Percentiles rank a stretch among this genome's conserved stretches.
Evolutionary conservation across 2,888 invertebrate genomes (phyloP).

Genomic region (Nomada goodeniana): DNA sequence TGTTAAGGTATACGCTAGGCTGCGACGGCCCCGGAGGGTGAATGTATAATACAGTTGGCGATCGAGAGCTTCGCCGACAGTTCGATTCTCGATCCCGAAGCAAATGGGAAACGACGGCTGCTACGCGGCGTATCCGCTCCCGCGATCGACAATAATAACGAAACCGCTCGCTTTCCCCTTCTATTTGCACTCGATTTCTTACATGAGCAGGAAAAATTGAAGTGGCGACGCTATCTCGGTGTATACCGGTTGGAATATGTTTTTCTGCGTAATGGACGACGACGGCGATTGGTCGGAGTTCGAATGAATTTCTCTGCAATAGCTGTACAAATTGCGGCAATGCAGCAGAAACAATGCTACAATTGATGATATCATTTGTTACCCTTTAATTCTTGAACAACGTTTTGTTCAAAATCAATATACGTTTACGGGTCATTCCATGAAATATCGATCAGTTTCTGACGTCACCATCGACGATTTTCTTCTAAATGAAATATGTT

Average conservation of each 20-base stretch:
- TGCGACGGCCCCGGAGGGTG: constrained; percentile 67
- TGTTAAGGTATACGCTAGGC: constrained; percentile 81
- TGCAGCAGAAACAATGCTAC: neutral
- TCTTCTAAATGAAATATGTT: too few relatives aligned
- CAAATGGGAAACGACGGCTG: constrained; percentile 50
- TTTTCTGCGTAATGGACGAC: neutral
- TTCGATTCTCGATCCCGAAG: constrained; percentile 41
- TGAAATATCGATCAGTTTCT: too few relatives aligned
- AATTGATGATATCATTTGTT: too few relatives aligned
- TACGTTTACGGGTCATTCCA: too few relatives aligned
- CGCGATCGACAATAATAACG: constrained; percentile 40
- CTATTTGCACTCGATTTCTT: constrained; percentile 7
- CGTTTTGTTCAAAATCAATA: too few relatives aligned
- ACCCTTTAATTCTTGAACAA: too few relatives aligned
- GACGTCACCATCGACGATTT: too few relatives aligned
- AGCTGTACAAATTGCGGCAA: neutral
- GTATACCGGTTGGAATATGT: neutral
- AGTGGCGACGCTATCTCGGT: neutral
- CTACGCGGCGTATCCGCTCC: neutral
- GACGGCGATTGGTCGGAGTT: neutral
- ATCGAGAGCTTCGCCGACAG: constrained; percentile 48
- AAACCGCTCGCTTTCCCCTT: constrained; percentile 5
- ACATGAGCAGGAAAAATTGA: neutral
- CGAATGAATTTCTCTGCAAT: neutral
- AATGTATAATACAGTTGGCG: constrained; percentile 75